Conservation (phyloP, 2,113 vertebrate genomes). For the Pluvialis apricaria region DNA sequence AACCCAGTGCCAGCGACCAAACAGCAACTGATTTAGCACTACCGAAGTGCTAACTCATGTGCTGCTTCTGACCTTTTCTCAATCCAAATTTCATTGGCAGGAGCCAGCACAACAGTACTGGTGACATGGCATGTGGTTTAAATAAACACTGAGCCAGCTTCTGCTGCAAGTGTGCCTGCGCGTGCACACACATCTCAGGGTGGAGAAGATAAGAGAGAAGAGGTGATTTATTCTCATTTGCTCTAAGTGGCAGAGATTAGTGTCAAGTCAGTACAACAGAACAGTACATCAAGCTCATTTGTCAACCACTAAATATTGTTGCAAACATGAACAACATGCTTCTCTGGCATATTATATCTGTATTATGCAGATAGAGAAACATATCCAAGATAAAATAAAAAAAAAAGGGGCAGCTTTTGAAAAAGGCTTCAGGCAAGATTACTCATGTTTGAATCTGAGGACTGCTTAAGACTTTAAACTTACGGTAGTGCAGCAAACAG, state of each 20-base stretch:
- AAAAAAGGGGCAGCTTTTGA: constrained; percentile 24
- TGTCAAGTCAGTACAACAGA: constrained; percentile 57
- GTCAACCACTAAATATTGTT: constrained; percentile 66
- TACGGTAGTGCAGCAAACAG: constrained; percentile 75
- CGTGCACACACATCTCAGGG: neutral
- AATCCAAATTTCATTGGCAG: neutral
- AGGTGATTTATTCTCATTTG: constrained; percentile 64
- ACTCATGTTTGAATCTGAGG: constrained; percentile 36
- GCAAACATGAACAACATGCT: constrained; percentile 59
- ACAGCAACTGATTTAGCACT: neutral
- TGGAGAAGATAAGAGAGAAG: constrained; percentile 32
- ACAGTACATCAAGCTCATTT: constrained; percentile 67
- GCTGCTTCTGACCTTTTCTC: neutral
- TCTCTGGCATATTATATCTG: constrained; percentile 56
- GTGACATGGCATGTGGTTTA: neutral
- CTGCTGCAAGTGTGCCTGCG: neutral
- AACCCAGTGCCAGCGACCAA: neutral
- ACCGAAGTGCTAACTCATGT: neutral
- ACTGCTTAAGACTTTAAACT: constrained; percentile 62
- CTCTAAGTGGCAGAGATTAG: constrained; percentile 67
- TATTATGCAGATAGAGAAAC: constrained; percentile 52
- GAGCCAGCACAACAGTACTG: neutral
- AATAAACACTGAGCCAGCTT: neutral
- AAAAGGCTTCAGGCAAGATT: constrained; percentile 56
- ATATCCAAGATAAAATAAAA: constrained; percentile 29